Percentiles rank a stretch among this genome's conserved stretches.
These are phyloP conservation scores for Sycophila sp. DNA, from an alignment of 1,140 invertebrate genomes.

Conservation along the genomic window DNA sequence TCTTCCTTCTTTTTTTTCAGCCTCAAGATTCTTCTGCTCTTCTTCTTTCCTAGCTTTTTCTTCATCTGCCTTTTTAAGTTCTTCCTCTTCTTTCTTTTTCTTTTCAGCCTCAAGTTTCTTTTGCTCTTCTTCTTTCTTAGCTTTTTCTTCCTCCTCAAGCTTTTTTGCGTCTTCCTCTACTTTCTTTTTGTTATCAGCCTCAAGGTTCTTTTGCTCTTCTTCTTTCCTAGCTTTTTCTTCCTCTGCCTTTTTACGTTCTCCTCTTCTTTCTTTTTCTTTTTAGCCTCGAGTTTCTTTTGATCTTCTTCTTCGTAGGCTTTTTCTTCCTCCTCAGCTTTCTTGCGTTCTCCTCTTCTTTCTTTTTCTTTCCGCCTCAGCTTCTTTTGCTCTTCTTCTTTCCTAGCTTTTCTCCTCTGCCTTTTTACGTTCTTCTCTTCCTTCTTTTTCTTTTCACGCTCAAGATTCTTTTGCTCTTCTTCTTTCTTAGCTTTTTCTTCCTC, in stretches of 20 bases:
- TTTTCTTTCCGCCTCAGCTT: background rate
- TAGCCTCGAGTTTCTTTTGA: too few species aligned
- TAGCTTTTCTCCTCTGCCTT: conserved; percentile 19
- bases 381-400: background rate
- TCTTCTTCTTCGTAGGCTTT: conserved; percentile 9
- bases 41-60: background rate
- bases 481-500: conserved; percentile 35
- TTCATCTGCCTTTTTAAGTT: background rate
- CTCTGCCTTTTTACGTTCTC: background rate
- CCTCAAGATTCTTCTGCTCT: conserved; percentile 23
- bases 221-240: conserved; percentile 9
- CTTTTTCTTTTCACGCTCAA: conserved; percentile 37
- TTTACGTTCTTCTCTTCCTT: conserved; percentile 29
- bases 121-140: conserved; percentile 2
- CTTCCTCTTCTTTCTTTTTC: conserved; percentile 15
- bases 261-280: conserved; percentile 3
- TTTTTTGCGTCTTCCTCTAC: too few species aligned
- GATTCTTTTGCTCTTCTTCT: conserved; percentile 20
- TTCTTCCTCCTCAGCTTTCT: background rate
- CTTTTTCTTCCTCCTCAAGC: background rate
- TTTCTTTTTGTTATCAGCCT: conserved; percentile 20
- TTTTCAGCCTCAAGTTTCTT: background rate
- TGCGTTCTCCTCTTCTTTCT: background rate
- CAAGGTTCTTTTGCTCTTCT: background rate
- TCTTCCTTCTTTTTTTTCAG: conserved; percentile 31